phyloP scores from a whole-genome alignment of 1,140 invertebrate species.

The Dryas iulia region DNA sequence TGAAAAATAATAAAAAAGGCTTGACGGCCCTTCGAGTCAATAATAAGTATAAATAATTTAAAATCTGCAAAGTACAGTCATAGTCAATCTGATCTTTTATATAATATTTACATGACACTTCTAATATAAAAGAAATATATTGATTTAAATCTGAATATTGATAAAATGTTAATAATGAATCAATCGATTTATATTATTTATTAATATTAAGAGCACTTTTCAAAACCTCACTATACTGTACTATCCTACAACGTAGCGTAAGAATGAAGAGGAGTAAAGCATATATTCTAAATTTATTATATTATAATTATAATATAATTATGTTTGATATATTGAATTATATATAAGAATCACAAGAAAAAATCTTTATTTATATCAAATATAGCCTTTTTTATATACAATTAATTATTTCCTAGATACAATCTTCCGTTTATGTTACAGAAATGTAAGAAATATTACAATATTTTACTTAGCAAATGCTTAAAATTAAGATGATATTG shows the following conservation, averaged over 20 bases:
- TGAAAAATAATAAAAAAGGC: too few relatives aligned
- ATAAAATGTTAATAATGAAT: not conserved
- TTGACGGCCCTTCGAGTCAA: too few relatives aligned
- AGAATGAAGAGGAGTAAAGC: slow-evolving; percentile 54
- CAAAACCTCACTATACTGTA: not conserved
- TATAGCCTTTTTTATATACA: too few relatives aligned
- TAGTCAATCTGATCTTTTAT: slow-evolving; percentile 12
- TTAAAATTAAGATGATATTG: too few relatives aligned
- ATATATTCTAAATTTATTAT: slow-evolving; percentile 71
- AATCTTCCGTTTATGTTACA: too few relatives aligned
- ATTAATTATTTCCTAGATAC: too few relatives aligned
- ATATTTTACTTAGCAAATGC: too few relatives aligned
- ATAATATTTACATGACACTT: slow-evolving; percentile 14
- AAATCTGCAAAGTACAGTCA: not conserved
- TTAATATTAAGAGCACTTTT: slow-evolving; percentile 20
- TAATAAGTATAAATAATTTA: too few relatives aligned
- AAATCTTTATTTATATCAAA: too few relatives aligned
- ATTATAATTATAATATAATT: slow-evolving; percentile 18
- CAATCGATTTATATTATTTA: not conserved
- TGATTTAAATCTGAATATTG: not conserved
- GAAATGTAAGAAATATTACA: too few relatives aligned
- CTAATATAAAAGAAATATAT: not conserved
- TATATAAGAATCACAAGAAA: not conserved
- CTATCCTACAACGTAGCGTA: not conserved
- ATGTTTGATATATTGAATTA: not conserved